Evolutionary conservation across 2,888 invertebrate species (phyloP), one percentile per base, ranked within the genome.

Genomic region (Exocentrus adspersus): DNA sequence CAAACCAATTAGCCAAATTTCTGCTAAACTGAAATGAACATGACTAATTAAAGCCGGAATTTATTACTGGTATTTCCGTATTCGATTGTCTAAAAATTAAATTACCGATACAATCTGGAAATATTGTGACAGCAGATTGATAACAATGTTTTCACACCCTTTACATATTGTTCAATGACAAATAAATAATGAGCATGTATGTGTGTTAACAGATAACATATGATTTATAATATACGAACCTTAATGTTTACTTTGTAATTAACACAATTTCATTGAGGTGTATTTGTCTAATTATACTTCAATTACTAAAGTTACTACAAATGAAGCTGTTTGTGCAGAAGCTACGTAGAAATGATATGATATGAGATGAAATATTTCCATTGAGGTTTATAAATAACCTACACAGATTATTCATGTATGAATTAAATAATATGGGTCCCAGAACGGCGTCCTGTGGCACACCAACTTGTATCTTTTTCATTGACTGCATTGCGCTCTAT

Each of bases 221-320:
- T 53, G 30, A 41, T 41, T 50, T 30, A 12, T 21, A 48, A 9
- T 28, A 50, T 20, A n/a, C n/a, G n/a, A n/a, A n/a, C n/a, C n/a
- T n/a, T n/a, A 19, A 41, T 41, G 37, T 53, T 53, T 53, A 14
- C 14, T 53, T 53, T 41, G 12, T 53, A 53, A 41, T 53, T 53
- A 41, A 37, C 53, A 41, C 53, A 53, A 41, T 12, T 53, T 21
- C 20, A 21, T 21, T 20, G n/a, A 32, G 16, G 37, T 24, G 19
- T 48, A 20, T 51, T 30, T 32, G 17, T 17, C 10, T n/a, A 16
- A 19, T 51, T 32, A 32, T 10, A 10, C 19, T 51, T 30, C 19
- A 32, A 32, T 51, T 51, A 32, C 10, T 19, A 20, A n/a, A 19
- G 6, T n/a, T 20, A 45, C 19, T 19, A 9, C 17, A 10, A 5